A percentile compares a stretch with the other conserved stretches of the same genome.
Evolutionary conservation across 2,888 invertebrate species (phyloP).

Genomic region (Stramonita haemastoma): DNA sequence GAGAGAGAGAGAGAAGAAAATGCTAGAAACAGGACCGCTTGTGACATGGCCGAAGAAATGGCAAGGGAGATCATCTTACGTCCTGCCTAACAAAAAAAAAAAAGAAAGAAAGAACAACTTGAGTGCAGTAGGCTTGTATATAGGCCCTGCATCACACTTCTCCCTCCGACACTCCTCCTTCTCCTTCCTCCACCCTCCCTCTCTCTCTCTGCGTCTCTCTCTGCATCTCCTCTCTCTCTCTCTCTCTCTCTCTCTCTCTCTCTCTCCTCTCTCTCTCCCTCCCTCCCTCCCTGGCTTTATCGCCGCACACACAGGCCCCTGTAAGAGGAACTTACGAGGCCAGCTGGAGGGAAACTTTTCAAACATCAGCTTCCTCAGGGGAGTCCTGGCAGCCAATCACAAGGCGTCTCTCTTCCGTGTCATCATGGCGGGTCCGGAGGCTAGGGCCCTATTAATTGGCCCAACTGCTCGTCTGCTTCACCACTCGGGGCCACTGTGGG

Average conservation of each 20-base stretch:
- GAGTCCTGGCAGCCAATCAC: background rate
- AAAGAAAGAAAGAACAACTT: too few relatives aligned
- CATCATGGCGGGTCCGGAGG: background rate
- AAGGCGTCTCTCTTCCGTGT: constrained; percentile 2
- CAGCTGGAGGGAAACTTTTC: constrained; percentile 18
- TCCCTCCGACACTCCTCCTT: background rate
- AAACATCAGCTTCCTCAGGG: background rate
- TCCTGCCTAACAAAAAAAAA: background rate
- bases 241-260: background rate
- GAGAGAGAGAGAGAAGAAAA: background rate
- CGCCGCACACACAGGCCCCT: background rate
- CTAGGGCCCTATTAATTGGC: constrained; percentile 31
- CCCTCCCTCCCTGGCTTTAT: background rate
- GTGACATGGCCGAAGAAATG: background rate
- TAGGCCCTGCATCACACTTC: too few relatives aligned
- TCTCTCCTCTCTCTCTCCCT: background rate
- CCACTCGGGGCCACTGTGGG: background rate
- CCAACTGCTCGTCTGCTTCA: background rate
- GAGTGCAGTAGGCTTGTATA: too few relatives aligned
- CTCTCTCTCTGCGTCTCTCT: background rate
- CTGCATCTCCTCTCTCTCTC: background rate
- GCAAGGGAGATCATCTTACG: background rate
- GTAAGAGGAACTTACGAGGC: background rate
- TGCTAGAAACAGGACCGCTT: background rate
- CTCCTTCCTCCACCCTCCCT: background rate